Conservation (phyloP, 2,113 vertebrate genomes). For the Sciurus niger region DNA sequence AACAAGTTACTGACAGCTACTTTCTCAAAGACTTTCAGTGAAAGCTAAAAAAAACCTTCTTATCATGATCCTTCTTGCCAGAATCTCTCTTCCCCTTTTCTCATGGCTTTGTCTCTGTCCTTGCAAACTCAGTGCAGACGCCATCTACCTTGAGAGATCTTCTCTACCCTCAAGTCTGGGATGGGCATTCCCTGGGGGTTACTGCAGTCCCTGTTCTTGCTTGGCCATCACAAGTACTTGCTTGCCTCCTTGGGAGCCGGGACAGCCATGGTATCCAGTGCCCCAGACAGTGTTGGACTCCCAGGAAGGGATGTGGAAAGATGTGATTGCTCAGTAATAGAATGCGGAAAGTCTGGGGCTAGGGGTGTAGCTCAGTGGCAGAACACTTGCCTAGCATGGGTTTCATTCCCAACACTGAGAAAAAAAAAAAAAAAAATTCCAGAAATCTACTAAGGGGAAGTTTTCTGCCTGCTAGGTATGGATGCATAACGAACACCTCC, state of each 20-base stretch:
- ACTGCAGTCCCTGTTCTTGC: fast-evolving
- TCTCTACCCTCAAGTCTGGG: fast-evolving
- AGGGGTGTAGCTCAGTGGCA: background rate
- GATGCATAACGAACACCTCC: background rate
- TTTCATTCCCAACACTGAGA: background rate
- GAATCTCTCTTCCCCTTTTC: background rate
- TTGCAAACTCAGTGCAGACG: background rate
- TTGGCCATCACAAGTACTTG: background rate
- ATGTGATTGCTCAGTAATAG: background rate
- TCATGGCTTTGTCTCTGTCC: background rate
- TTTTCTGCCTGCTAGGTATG: background rate
- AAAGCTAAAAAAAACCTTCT: too few species aligned
- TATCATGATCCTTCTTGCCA: background rate
- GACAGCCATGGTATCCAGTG: background rate
- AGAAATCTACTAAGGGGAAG: background rate
- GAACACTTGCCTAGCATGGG: background rate
- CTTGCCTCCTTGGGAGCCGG: background rate
- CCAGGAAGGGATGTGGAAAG: background rate
- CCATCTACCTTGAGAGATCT: background rate
- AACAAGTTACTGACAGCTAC: too few species aligned
- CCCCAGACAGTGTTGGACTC: background rate
- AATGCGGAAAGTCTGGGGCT: background rate
- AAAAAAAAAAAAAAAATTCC: too few species aligned
- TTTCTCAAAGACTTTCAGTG: too few species aligned
- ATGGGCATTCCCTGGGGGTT: background rate